Evolutionary conservation across 2,113 vertebrate genomes (phyloP), one percentile per base, ranked within the genome.

Genomic region (Cairina moschata): DNA sequence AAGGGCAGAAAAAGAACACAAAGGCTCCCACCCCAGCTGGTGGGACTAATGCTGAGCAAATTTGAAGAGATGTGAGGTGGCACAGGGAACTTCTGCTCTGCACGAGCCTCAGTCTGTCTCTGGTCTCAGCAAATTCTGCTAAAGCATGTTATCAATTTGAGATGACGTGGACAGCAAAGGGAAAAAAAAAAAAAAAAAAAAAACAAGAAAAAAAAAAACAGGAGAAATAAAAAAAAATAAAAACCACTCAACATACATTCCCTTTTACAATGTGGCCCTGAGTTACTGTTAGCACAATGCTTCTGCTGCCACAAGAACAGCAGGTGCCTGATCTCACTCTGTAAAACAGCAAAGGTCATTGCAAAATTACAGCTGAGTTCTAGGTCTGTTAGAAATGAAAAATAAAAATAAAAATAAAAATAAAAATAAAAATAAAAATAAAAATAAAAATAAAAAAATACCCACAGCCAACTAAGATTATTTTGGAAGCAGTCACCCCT

Each of bases 291-390:
- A 59, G 56, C 74, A 68, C 0, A 3, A 73, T 8, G 12, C 4
- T 75, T 13, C 11, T 60, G 44, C 34, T 89, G 56, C 38, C 73
- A 91, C 1, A 4, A 82, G 34, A 26, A 69, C 18, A 17, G 54
- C 54, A 68, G 55, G 32, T 69, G 25, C 55, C 34, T 76, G 58
- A 75, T 44, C 48, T 73, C 34, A 40, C 75, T 86, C 34, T 22
- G 12, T 62, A 75, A 54, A 94, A 73, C 1, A 76, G 44, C 58
- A 67, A 88, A 77, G 50, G 79, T 90, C 79, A 78, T 32, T 71
- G 46, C 23, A 83, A 94, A 93, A 93, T 55, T 68, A 69, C 50
- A 82, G 16, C 32, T 90, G n/a, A 50, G 16, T 66, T 77, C 55
- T 55, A 40, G 9, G 32, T 86, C 77, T 54, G 63, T 65, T 62